Percentiles rank a stretch among this genome's conserved stretches.
Evolutionary conservation across 1,140 invertebrate genomes (phyloP).

Genomic region (Drosophila miranda): DNA sequence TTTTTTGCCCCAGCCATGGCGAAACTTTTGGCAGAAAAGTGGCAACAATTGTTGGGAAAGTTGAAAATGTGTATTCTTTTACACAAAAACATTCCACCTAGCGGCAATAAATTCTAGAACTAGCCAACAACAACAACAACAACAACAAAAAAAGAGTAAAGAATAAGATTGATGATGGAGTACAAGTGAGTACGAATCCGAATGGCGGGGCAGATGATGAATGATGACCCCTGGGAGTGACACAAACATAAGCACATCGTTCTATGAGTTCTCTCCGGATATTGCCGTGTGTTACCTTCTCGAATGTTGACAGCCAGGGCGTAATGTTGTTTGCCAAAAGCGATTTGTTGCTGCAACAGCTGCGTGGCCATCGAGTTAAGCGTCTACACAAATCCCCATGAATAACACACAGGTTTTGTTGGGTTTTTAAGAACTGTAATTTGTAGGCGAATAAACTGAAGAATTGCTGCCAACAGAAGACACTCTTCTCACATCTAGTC

Average conservation of each 20-base stretch:
- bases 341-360: conserved; percentile 25
- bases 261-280: neutral
- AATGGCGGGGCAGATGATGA: conserved; percentile 69
- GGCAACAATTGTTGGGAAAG: conserved; percentile 40
- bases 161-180: conserved; percentile 68
- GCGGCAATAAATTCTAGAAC: conserved; percentile 55
- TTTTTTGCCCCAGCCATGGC: conserved; percentile 26
- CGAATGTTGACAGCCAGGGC: conserved; percentile 50
- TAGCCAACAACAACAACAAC: conserved; percentile 23
- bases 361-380: too few species aligned
- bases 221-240: conserved; percentile 55
- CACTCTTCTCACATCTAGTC: too few species aligned
- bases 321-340: conserved; percentile 65
- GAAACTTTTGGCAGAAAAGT: conserved; percentile 39
- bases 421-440: too few species aligned
- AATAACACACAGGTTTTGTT: too few species aligned
- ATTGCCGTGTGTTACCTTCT: conserved; percentile 29
- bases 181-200: conserved; percentile 48
- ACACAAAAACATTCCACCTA: conserved; percentile 23
- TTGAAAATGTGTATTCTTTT: conserved; percentile 9
- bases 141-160: conserved; percentile 22
- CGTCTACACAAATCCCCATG: too few species aligned
- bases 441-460: too few species aligned
- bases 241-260: conserved; percentile 47
- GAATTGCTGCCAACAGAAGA: too few species aligned